A percentile compares a stretch with the other conserved stretches of the same genome.
Evolutionary conservation across 2,113 vertebrate genomes (phyloP).

Genomic region (Willisornis vidua): DNA sequence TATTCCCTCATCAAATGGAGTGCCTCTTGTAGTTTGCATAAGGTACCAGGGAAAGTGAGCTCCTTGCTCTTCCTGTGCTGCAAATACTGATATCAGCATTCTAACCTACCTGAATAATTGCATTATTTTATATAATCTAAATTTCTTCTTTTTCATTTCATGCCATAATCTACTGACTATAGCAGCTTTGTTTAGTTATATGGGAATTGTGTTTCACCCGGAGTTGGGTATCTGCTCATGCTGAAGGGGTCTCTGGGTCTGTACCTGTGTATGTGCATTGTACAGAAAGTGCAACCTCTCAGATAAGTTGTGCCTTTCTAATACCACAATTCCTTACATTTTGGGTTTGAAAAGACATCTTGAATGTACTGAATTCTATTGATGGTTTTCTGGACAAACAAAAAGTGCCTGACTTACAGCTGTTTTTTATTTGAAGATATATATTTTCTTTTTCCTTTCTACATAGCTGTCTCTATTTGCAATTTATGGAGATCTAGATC

Average conservation of each 20-base stretch:
- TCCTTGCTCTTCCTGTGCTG: not conserved
- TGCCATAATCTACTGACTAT: not conserved
- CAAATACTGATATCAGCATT: rapidly evolving
- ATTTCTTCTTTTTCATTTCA: not conserved
- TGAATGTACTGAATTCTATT: not conserved
- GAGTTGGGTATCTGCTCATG: not conserved
- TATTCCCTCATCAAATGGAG: not conserved
- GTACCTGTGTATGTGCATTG: not conserved
- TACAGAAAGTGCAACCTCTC: not conserved
- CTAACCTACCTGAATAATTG: not conserved
- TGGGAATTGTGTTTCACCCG: not conserved
- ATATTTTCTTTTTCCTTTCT: not conserved
- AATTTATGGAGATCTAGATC: not conserved
- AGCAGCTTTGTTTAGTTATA: not conserved
- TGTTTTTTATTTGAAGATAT: not conserved
- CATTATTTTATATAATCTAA: not conserved
- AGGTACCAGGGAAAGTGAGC: not conserved
- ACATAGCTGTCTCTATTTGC: not conserved
- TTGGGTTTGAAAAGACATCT: not conserved
- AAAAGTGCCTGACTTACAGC: not conserved
- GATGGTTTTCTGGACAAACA: not conserved
- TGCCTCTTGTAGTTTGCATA: not conserved
- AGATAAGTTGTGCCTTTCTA: not conserved
- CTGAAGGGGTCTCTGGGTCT: not conserved
- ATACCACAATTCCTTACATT: not conserved